phyloP scores from a whole-genome alignment of 2,113 vertebrate genomes.

The Lonchura striata region DNA sequence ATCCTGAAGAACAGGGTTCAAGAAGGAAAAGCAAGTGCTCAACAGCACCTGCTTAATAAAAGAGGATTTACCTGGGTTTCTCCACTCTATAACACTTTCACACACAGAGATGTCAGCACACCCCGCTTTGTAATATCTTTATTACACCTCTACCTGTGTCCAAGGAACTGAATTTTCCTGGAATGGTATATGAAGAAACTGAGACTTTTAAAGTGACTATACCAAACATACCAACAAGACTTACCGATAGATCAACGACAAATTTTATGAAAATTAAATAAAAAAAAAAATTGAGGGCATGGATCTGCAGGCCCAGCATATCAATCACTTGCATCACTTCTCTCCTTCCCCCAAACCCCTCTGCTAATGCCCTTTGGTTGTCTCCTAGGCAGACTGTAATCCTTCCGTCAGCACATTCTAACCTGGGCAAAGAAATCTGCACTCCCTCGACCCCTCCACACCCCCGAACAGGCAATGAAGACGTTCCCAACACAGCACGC shows the following conservation, averaged over 20 bases:
- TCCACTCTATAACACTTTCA: neutral
- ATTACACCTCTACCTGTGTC: neutral
- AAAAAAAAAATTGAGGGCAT: fast-evolving
- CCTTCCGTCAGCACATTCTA: neutral
- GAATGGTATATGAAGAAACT: neutral
- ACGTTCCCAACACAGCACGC: neutral
- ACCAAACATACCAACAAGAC: neutral
- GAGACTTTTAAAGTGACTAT: neutral
- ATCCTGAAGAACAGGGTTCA: neutral
- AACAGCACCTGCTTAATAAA: neutral
- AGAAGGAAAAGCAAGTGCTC: neutral
- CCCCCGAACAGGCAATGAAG: neutral
- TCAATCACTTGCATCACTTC: neutral
- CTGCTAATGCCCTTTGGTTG: neutral
- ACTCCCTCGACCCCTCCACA: neutral
- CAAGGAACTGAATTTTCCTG: neutral
- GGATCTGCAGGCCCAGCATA: neutral
- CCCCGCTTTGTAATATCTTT: neutral
- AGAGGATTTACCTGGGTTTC: neutral
- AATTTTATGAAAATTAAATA: neutral
- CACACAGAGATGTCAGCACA: neutral
- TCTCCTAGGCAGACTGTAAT: neutral
- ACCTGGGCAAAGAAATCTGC: neutral
- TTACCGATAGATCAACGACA: neutral
- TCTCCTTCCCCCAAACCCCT: neutral